phyloP scores from a whole-genome alignment of 2,113 vertebrate species.

The Uropsilus gracilis region DNA sequence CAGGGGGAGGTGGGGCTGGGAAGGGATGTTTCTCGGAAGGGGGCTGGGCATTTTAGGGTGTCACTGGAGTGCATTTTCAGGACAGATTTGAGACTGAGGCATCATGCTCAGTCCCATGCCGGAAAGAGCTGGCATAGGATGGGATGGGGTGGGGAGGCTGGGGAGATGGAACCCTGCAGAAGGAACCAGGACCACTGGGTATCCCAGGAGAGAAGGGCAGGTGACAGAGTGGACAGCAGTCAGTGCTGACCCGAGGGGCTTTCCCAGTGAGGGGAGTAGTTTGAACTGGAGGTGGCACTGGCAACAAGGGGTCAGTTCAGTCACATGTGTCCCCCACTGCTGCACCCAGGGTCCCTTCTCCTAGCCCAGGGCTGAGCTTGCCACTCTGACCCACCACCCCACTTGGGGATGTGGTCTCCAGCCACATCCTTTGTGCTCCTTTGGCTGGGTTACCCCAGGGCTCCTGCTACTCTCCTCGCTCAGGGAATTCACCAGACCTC shows the following conservation, averaged over 20 bases:
- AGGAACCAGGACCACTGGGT: too few relatives aligned
- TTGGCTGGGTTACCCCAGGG: too few relatives aligned
- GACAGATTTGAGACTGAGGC: rapidly evolving
- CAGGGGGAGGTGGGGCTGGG: too few relatives aligned
- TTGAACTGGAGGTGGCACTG: too few relatives aligned
- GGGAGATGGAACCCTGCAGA: neutral
- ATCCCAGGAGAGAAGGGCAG: neutral
- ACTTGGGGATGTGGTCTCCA: too few relatives aligned
- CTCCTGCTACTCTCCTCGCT: neutral
- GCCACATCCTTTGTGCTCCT: rapidly evolving
- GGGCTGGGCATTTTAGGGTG: rapidly evolving
- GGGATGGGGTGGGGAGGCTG: neutral
- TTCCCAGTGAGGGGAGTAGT: neutral
- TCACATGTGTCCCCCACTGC: neutral
- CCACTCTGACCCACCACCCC: rapidly evolving
- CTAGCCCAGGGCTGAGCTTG: neutral
- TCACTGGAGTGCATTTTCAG: rapidly evolving
- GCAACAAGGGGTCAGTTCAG: rapidly evolving
- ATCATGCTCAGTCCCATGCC: too few relatives aligned
- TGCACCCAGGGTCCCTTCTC: rapidly evolving
- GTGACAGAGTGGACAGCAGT: neutral
- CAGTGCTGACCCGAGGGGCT: rapidly evolving
- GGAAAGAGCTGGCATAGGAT: neutral
- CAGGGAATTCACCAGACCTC: neutral
- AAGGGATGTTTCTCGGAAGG: neutral